These are phyloP conservation scores for Micropoecilia bifurca DNA, from an alignment of 2,797 vertebrate species.

Conservation along the genomic window DNA sequence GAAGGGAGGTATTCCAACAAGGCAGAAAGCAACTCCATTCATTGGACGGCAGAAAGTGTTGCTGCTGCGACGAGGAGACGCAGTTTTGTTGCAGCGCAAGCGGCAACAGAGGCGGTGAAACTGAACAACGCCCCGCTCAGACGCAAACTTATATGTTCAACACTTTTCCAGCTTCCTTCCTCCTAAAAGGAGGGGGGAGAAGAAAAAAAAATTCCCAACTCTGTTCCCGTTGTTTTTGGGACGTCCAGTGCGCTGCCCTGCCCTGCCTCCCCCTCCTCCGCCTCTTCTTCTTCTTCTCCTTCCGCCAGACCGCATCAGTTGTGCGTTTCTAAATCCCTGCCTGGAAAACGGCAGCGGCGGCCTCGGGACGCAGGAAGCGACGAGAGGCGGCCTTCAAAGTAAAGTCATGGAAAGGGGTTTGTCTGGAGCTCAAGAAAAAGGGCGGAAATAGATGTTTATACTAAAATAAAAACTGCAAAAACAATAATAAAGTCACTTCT, in stretches of 20 bases:
- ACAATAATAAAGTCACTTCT: background rate
- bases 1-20: constrained; percentile 97
- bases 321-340: constrained; percentile 66
- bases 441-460: background rate
- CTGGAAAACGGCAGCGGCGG: constrained; percentile 50
- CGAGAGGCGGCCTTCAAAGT: constrained; percentile 49
- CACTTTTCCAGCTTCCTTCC: constrained; percentile 69
- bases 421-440: background rate
- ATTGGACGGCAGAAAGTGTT: constrained; percentile 85
- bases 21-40: constrained; percentile 99
- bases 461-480: background rate
- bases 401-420: constrained; percentile 13
- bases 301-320: constrained; percentile 73
- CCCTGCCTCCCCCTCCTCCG: constrained; percentile 54
- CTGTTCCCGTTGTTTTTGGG: constrained; percentile 71
- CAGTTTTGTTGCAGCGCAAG: constrained; percentile 50
- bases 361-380: constrained; percentile 47
- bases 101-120: constrained; percentile 27
- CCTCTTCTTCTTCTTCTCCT: constrained; percentile 42
- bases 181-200: constrained; percentile 5
- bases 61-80: constrained; percentile 56
- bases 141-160: constrained; percentile 50
- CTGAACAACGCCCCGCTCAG: constrained; percentile 23
- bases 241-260: constrained; percentile 52
- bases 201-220: constrained; percentile 37